A percentile compares a stretch with the other conserved stretches of the same genome.
Conservation (phyloP, 2,113 vertebrate genomes). For the Nesogale talazaci region DNA sequence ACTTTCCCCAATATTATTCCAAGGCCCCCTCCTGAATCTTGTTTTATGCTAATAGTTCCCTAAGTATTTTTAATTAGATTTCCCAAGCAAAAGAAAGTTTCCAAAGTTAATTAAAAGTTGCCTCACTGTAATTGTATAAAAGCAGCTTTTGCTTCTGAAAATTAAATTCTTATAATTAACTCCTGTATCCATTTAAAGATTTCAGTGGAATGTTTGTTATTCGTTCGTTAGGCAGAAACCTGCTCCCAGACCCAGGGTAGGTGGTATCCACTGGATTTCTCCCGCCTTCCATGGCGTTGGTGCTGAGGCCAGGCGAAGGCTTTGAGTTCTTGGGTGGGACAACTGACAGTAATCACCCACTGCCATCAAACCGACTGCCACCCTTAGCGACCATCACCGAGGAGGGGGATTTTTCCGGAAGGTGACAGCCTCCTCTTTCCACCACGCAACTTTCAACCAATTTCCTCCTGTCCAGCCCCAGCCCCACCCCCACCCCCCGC, state of each 20-base stretch:
- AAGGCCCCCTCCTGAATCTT: slow-evolving; percentile 60
- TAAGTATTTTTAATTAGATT: slow-evolving; percentile 88
- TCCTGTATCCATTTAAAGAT: slow-evolving; percentile 84
- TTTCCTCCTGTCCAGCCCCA: background rate
- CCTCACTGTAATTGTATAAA: slow-evolving; percentile 84
- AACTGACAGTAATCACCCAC: too few relatives aligned
- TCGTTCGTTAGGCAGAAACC: slow-evolving; percentile 77
- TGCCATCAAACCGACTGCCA: too few relatives aligned
- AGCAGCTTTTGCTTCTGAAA: slow-evolving; percentile 86
- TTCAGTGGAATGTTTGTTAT: slow-evolving; percentile 84
- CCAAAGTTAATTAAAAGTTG: slow-evolving; percentile 91
- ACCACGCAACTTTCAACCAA: background rate
- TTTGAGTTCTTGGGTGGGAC: background rate
- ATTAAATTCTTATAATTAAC: slow-evolving; percentile 89
- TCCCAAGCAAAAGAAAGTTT: slow-evolving; percentile 85
- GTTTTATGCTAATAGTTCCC: slow-evolving; percentile 83
- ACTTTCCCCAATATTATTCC: slow-evolving; percentile 59
- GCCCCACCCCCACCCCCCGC: too few relatives aligned
- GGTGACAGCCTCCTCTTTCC: too few relatives aligned
- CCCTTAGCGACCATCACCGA: too few relatives aligned
- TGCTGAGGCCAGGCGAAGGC: background rate
- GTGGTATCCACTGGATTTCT: background rate
- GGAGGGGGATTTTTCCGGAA: too few relatives aligned
- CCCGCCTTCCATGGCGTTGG: fast-evolving
- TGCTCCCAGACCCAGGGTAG: slow-evolving; percentile 2